A percentile compares a stretch with the other conserved stretches of the same genome.
Evolutionary conservation across 2,888 invertebrate species (phyloP).

Genomic region (Luperina nickerlii): DNA sequence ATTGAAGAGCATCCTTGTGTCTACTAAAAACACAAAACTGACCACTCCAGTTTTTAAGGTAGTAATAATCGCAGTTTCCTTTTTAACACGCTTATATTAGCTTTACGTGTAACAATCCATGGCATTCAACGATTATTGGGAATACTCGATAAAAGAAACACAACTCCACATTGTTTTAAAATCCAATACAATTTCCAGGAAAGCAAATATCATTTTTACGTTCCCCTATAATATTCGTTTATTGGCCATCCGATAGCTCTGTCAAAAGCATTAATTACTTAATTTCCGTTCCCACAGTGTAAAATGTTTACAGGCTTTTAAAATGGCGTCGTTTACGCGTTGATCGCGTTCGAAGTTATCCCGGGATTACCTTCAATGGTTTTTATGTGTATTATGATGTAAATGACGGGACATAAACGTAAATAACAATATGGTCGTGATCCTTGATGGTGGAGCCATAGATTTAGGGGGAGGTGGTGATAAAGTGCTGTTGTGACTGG

Average conservation of each 20-base stretch:
- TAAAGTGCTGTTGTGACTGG: constrained; percentile 10
- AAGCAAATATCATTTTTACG: constrained; percentile 43
- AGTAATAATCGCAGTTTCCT: not conserved
- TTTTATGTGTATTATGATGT: constrained; percentile 58
- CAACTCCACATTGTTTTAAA: constrained; percentile 35
- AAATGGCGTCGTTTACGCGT: constrained; percentile 54
- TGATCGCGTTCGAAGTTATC: constrained; percentile 52
- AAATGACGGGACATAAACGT: constrained; percentile 45
- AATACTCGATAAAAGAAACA: constrained; percentile 1
- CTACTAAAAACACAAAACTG: not conserved
- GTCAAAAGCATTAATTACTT: constrained; percentile 61
- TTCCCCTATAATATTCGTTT: constrained; percentile 53
- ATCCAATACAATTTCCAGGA: constrained; percentile 23
- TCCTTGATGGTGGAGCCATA: constrained; percentile 16
- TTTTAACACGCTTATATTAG: too few relatives aligned
- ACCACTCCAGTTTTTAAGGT: accelerated
- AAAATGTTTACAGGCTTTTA: constrained; percentile 58
- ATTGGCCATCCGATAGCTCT: constrained; percentile 48
- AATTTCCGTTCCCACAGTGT: constrained; percentile 56
- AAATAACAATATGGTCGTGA: constrained; percentile 40
- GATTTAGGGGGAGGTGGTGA: constrained; percentile 12
- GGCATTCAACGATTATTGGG: not conserved
- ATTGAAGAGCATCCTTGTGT: not conserved
- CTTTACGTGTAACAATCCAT: not conserved
- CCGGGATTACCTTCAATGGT: constrained; percentile 51